These are phyloP conservation scores for Mamestra brassicae DNA, from an alignment of 2,888 invertebrate genomes.

Conservation along the genomic window DNA sequence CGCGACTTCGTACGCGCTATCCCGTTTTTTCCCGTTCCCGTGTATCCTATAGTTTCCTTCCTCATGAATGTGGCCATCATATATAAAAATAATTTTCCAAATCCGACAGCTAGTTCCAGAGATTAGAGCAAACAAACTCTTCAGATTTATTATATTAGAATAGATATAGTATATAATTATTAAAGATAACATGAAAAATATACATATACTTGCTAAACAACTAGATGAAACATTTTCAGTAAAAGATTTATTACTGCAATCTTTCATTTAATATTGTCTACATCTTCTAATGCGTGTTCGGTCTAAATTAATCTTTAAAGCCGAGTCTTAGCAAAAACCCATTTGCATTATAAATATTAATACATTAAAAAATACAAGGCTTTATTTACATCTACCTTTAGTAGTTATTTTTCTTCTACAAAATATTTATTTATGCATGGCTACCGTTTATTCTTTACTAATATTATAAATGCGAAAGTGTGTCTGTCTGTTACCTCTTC, in stretches of 20 bases:
- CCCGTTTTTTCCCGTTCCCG: too few species aligned
- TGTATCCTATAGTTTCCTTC: too few species aligned
- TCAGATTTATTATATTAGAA: too few species aligned
- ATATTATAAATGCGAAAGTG: too few species aligned
- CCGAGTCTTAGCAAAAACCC: slow-evolving; percentile 13
- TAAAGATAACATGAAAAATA: background rate
- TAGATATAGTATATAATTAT: background rate
- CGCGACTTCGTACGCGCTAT: too few species aligned
- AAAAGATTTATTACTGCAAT: background rate
- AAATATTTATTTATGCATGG: too few species aligned
- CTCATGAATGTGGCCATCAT: too few species aligned
- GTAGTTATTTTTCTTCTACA: background rate
- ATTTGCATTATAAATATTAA: slow-evolving; percentile 17
- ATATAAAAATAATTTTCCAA: too few species aligned
- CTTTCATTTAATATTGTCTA: background rate
- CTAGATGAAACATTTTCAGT: background rate
- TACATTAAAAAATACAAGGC: background rate
- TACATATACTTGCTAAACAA: background rate
- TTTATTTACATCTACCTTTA: background rate
- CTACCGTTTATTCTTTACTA: too few species aligned
- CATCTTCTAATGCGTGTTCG: background rate
- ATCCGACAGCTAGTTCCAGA: too few species aligned
- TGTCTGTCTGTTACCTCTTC: too few species aligned
- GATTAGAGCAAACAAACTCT: too few species aligned
- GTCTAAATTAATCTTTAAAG: slow-evolving; percentile 14